Evolutionary conservation across 2,888 invertebrate species (phyloP).

Genomic region (Thereva unica): DNA sequence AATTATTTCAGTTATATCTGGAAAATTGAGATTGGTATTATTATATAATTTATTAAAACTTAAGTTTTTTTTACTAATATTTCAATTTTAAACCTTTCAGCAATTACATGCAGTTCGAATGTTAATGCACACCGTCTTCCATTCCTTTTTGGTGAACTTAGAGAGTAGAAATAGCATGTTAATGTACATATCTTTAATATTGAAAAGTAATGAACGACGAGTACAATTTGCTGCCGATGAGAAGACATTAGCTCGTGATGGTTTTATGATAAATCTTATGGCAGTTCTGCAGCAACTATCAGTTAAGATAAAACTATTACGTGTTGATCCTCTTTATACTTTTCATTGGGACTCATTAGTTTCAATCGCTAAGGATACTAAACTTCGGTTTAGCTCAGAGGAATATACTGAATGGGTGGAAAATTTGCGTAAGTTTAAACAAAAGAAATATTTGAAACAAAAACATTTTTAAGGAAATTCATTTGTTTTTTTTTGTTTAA

Average conservation of each 20-base stretch:
- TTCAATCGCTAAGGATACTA: slow-evolving; percentile 77
- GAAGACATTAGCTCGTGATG: slow-evolving; percentile 85
- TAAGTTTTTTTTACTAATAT: neutral
- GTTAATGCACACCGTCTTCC: slow-evolving; percentile 79
- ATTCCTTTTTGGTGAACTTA: slow-evolving; percentile 79
- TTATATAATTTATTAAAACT: slow-evolving; percentile 26
- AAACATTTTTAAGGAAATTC: neutral
- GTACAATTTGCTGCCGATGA: slow-evolving; percentile 91
- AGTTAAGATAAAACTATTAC: slow-evolving; percentile 85
- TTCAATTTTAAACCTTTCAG: slow-evolving; percentile 61
- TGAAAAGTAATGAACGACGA: slow-evolving; percentile 82
- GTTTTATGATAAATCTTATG: slow-evolving; percentile 92
- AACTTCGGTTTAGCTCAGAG: slow-evolving; percentile 79
- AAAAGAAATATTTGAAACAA: neutral
- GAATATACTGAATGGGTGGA: slow-evolving; percentile 79
- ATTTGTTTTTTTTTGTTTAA: slow-evolving; percentile 39
- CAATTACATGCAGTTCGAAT: slow-evolving; percentile 79
- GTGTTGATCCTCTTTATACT: slow-evolving; percentile 86
- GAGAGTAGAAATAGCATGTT: slow-evolving; percentile 80
- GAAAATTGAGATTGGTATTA: slow-evolving; percentile 53
- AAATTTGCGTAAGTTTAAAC: slow-evolving; percentile 63
- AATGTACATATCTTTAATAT: slow-evolving; percentile 75
- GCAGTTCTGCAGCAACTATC: slow-evolving; percentile 89
- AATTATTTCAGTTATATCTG: slow-evolving; percentile 48
- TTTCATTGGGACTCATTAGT: slow-evolving; percentile 79